Conservation (phyloP, 2,113 vertebrate species). For the Hemichromis elongatus region DNA sequence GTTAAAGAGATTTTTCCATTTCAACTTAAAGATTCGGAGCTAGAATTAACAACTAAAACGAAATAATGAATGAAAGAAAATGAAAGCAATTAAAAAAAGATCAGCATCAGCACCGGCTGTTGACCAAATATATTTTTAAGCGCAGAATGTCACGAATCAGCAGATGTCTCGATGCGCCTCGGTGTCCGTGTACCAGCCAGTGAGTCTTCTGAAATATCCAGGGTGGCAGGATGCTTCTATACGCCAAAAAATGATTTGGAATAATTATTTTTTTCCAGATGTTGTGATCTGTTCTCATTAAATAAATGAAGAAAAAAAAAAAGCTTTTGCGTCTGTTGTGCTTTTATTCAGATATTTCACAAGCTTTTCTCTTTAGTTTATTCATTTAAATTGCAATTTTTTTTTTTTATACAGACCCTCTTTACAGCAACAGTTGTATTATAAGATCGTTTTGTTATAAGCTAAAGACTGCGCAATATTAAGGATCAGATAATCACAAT, state of each 20-base stretch:
- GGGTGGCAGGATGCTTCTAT: neutral
- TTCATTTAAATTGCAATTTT: neutral
- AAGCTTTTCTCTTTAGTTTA: neutral
- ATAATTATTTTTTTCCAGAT: neutral
- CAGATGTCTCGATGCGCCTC: neutral
- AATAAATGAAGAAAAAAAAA: neutral
- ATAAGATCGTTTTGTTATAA: neutral
- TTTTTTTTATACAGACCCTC: neutral
- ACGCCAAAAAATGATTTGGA: neutral
- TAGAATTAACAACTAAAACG: neutral
- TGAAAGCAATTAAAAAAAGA: neutral
- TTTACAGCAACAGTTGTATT: neutral
- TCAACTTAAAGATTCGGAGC: neutral
- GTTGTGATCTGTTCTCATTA: neutral
- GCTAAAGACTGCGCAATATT: neutral
- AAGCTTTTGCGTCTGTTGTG: accelerated
- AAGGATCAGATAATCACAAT: neutral
- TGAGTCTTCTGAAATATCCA: neutral
- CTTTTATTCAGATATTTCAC: neutral
- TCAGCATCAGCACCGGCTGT: neutral
- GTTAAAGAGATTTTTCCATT: too few relatives aligned
- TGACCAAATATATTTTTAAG: neutral
- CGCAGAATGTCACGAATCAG: neutral
- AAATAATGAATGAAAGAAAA: neutral
- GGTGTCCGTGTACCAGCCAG: neutral